phyloP scores from a whole-genome alignment of 2,113 vertebrate genomes.

The Crotalus tigris region DNA sequence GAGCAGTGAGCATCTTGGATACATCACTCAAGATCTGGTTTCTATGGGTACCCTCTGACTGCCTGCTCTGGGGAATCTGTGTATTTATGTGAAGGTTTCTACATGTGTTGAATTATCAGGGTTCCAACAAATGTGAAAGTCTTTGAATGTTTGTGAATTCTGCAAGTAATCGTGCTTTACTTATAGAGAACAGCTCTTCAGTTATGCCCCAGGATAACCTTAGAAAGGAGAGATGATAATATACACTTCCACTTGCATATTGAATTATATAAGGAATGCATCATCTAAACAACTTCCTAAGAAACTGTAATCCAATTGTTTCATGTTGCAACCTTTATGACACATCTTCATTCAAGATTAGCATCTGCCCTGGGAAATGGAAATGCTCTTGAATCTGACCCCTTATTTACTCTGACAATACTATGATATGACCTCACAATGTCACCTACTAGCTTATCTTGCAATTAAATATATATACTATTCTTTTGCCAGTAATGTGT shows the following conservation, averaged over 20 bases:
- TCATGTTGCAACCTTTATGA: background rate
- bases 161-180: background rate
- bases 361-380: background rate
- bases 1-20: background rate
- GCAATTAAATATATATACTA: background rate
- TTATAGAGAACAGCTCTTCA: background rate
- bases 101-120: background rate
- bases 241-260: background rate
- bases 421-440: background rate
- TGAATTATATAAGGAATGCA: background rate
- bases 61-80: background rate
- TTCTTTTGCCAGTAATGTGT: background rate
- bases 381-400: background rate
- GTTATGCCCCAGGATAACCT: background rate
- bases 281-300: background rate
- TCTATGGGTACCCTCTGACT: background rate
- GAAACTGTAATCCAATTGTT: background rate
- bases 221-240: background rate
- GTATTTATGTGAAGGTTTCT: background rate
- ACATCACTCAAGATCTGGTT: background rate
- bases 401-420: background rate
- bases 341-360: background rate
- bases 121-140: background rate
- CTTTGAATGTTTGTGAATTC: background rate
- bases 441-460: background rate